phyloP scores from a whole-genome alignment of 2,888 invertebrate genomes.

The Zygogramma bicolorata region DNA sequence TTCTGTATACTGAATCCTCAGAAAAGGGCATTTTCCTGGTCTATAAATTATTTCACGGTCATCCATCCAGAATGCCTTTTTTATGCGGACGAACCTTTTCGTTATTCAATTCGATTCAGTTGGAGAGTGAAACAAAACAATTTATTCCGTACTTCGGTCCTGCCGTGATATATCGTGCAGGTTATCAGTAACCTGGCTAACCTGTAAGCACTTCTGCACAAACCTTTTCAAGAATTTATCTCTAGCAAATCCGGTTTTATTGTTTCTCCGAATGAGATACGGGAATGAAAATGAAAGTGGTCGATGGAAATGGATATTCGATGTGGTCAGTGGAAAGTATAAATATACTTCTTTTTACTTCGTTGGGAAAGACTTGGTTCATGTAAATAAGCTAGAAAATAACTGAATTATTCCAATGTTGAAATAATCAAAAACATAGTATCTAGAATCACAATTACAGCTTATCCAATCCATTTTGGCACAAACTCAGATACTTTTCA shows the following conservation, averaged over 20 bases:
- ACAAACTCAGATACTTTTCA: too few relatives aligned
- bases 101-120: background rate
- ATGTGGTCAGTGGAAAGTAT: constrained; percentile 1
- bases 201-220: constrained; percentile 11
- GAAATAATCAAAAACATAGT: too few relatives aligned
- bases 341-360: background rate
- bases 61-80: background rate
- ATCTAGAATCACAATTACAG: too few relatives aligned
- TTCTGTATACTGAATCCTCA: background rate
- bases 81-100: background rate
- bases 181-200: constrained; percentile 22
- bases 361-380: too few relatives aligned
- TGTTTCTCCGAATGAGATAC: background rate
- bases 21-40: background rate
- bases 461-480: too few relatives aligned
- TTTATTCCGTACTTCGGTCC: constrained; percentile 1
- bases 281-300: background rate
- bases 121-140: constrained; percentile 1
- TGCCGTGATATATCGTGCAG: constrained; percentile 13
- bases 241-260: constrained; percentile 1
- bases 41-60: background rate
- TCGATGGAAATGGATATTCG: background rate
- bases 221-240: constrained; percentile 1
- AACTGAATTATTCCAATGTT: too few relatives aligned
- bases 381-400: too few relatives aligned